phyloP scores from a whole-genome alignment of 2,888 invertebrate species.

The Euclidia mi region DNA sequence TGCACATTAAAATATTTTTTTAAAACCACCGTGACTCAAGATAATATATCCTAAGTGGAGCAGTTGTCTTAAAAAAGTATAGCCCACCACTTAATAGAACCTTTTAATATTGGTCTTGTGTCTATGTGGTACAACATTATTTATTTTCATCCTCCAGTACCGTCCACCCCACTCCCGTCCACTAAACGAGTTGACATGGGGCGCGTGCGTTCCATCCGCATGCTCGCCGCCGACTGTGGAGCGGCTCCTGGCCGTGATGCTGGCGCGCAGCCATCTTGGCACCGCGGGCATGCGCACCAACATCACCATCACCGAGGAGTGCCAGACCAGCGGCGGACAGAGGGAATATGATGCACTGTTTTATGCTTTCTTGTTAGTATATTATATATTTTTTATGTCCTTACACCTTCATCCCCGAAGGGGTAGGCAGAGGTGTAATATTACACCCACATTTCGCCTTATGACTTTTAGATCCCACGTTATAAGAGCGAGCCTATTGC shows the following conservation, averaged over 20 bases:
- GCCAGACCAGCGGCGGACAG: slow-evolving; percentile 68
- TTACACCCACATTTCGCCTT: no score
- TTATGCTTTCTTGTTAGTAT: slow-evolving; percentile 77
- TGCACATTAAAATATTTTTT: no score
- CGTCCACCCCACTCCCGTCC: slow-evolving; percentile 71
- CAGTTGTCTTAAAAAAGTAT: no score
- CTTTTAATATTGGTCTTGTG: no score
- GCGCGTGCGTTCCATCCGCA: slow-evolving; percentile 86
- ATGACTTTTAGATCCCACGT: no score
- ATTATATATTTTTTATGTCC: neutral
- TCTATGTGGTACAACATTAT: no score
- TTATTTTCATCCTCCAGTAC: slow-evolving; percentile 61
- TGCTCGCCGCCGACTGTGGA: slow-evolving; percentile 78
- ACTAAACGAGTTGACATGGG: slow-evolving; percentile 86
- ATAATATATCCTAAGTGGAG: no score
- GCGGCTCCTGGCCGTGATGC: slow-evolving; percentile 68
- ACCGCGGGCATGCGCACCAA: slow-evolving; percentile 74
- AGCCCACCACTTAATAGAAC: no score
- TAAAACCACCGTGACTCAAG: no score
- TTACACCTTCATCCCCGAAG: no score
- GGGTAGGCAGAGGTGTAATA: no score
- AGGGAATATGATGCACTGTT: slow-evolving; percentile 68
- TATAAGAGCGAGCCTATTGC: no score
- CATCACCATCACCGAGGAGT: slow-evolving; percentile 70
- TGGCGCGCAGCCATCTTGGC: slow-evolving; percentile 80